phyloP scores from a whole-genome alignment of 2,113 vertebrate species.

The Urocolius indicus region DNA sequence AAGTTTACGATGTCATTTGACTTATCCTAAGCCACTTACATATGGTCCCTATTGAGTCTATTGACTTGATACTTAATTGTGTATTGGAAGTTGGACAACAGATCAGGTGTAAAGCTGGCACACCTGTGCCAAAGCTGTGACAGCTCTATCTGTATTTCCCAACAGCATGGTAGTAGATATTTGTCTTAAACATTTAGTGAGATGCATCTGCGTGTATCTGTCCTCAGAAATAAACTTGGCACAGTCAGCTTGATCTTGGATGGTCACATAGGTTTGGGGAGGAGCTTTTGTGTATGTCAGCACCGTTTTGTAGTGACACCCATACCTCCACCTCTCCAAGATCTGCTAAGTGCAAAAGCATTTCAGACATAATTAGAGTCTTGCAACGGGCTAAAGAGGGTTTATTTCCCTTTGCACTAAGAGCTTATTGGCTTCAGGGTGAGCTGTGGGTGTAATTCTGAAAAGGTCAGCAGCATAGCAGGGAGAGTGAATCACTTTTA shows the following conservation, averaged over 20 bases:
- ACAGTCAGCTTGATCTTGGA: background rate
- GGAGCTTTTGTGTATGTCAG: background rate
- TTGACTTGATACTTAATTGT: background rate
- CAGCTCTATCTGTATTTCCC: background rate
- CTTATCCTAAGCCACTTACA: background rate
- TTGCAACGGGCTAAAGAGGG: background rate
- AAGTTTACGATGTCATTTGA: background rate
- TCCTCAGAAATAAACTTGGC: background rate
- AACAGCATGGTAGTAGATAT: background rate
- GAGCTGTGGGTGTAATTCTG: slow-evolving; percentile 54
- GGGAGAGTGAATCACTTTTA: slow-evolving; percentile 45
- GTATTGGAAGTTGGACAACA: background rate
- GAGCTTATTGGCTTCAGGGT: slow-evolving; percentile 19
- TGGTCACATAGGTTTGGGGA: background rate
- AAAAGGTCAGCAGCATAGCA: slow-evolving; percentile 39
- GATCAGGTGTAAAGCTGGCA: background rate
- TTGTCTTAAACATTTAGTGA: background rate
- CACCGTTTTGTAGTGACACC: background rate
- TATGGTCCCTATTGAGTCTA: background rate
- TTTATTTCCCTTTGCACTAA: slow-evolving; percentile 13
- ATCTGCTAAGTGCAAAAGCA: background rate
- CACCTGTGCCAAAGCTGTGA: background rate
- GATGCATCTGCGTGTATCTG: background rate
- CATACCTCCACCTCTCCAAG: background rate
- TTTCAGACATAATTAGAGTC: slow-evolving; percentile 20